Conservation (phyloP, 2,888 invertebrate species). For the Petrolisthes cinctipes region DNA sequence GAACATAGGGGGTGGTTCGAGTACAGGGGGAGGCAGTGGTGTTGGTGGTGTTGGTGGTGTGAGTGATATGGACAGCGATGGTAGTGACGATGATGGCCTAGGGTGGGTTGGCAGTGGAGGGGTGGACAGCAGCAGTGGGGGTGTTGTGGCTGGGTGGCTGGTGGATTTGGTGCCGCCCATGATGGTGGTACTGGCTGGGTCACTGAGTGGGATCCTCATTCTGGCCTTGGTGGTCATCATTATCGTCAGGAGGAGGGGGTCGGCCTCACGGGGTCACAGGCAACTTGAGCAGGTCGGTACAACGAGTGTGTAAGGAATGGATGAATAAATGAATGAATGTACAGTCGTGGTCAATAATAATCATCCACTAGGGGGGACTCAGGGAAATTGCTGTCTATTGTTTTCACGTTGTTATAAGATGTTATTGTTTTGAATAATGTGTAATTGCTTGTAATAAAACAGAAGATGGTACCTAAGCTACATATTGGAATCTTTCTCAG, state of each 20-base stretch:
- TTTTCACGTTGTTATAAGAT: too few relatives aligned
- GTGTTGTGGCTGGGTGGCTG: neutral
- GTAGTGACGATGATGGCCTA: neutral
- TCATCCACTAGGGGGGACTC: too few relatives aligned
- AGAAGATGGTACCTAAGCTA: too few relatives aligned
- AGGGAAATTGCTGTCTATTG: too few relatives aligned
- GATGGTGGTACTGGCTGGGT: constrained; percentile 45
- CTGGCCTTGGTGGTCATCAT: constrained; percentile 49
- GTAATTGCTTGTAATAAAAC: too few relatives aligned
- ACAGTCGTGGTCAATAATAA: too few relatives aligned
- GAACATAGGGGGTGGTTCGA: neutral
- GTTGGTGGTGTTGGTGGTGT: neutral
- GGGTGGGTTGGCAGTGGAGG: neutral
- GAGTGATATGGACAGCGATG: neutral
- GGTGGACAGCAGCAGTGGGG: neutral
- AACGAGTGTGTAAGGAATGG: neutral
- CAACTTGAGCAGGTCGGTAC: constrained; percentile 50
- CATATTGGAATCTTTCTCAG: too few relatives aligned
- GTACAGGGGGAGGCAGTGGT: neutral
- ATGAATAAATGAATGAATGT: neutral
- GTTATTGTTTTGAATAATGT: too few relatives aligned
- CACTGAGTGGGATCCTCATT: constrained; percentile 48
- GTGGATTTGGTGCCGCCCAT: constrained; percentile 47
- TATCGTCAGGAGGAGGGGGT: constrained; percentile 42
- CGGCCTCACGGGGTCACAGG: constrained; percentile 29